phyloP scores from a whole-genome alignment of 2,113 vertebrate species.

The Alouatta palliata region DNA sequence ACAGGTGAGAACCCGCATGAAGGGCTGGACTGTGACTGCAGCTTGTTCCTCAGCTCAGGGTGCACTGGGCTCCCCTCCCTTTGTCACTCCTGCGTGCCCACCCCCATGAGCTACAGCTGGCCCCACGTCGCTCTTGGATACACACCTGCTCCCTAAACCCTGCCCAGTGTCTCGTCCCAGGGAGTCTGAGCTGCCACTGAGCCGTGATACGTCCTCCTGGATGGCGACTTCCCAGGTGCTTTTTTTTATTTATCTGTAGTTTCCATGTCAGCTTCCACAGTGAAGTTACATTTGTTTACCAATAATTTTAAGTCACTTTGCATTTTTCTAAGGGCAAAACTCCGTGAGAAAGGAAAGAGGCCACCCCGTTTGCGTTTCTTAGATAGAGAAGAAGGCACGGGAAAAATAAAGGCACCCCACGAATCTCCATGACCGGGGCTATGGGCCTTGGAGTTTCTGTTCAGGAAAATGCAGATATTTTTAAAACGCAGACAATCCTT shows the following conservation, averaged over 20 bases:
- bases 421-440: accelerated
- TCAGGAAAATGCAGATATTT: neutral
- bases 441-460: neutral
- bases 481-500: neutral
- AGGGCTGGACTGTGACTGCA: accelerated
- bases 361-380: neutral
- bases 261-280: neutral
- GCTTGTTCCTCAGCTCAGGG: neutral
- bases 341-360: neutral
- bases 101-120: neutral
- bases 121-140: accelerated
- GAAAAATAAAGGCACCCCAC: neutral
- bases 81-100: neutral
- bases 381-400: neutral
- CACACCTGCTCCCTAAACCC: accelerated
- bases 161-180: neutral
- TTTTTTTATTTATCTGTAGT: neutral
- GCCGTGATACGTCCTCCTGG: neutral
- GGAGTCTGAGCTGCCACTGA: neutral
- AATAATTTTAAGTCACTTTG: neutral
- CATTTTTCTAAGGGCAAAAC: neutral
- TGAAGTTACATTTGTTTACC: no score
- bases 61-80: neutral
- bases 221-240: neutral
- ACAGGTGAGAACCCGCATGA: accelerated